Conservation (phyloP, 2,797 vertebrate species). For the Mus caroli region DNA sequence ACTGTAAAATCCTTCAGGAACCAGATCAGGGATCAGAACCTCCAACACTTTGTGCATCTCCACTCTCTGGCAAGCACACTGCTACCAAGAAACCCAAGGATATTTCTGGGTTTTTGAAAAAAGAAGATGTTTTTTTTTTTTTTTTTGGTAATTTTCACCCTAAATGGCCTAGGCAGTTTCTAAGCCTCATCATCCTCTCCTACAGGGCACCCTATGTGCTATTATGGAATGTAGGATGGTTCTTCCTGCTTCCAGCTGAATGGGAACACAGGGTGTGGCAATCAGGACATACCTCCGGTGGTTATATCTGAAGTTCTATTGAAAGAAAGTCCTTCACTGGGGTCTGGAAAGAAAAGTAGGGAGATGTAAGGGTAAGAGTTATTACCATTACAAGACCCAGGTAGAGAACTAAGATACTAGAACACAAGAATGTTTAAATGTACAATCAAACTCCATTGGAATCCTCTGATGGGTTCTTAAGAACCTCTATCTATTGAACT, state of each 20-base stretch:
- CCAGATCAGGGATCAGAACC: background rate
- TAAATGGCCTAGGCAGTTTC: no score
- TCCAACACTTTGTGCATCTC: background rate
- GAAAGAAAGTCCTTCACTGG: background rate
- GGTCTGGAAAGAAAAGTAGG: background rate
- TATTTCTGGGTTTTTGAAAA: no score
- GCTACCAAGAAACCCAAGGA: background rate
- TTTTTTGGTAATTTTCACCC: background rate
- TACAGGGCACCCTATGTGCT: no score
- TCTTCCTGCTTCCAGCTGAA: no score
- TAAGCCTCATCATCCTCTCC: background rate
- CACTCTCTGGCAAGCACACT: background rate
- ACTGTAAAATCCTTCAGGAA: background rate
- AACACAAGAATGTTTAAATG: background rate
- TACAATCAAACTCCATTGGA: background rate
- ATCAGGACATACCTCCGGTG: background rate
- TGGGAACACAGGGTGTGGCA: accelerated
- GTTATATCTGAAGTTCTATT: no score
- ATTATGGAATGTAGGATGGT: no score
- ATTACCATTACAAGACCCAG: background rate
- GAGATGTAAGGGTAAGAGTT: background rate
- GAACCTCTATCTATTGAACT: no score
- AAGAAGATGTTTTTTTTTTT: background rate
- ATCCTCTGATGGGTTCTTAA: background rate
- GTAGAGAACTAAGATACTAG: background rate